Evolutionary conservation across 2,888 invertebrate species (phyloP), one percentile per base, ranked within the genome.

Genomic region (Cartodere bifasciata): DNA sequence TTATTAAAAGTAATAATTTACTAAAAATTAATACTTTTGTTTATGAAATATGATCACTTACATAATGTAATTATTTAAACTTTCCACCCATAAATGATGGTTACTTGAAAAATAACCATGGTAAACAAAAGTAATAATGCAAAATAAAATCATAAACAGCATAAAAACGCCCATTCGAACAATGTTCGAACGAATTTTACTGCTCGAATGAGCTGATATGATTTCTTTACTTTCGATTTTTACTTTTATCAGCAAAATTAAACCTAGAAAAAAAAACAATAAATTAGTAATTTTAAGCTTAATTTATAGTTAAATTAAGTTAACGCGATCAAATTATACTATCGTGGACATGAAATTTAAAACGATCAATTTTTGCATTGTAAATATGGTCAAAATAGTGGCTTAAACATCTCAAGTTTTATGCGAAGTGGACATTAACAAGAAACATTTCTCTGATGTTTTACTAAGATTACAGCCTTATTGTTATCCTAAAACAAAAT

Each of bases 131-230:
- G 86, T 83, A 37, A 82, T 78, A 28, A 82, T 60, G 23, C 84
- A 82, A 52, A 87, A 82, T 6, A 81, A 66, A 13, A 85, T 65
- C 7, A 81, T 76, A 28, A 87, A 67, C 11, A 80, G 62, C 0
- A 83, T 78, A 47, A 90, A 87, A 15, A 85, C 63, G 4, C 84
- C 80, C 67, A 91, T 80, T 29, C 90, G 72, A 3, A 86, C 75
- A 39, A 91, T 90, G 23, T 84, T 87, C 45, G 81, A 76, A 17
- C 80, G 75, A 40, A 92, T 86, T 63, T 90, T 90, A 46, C 79
- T 73, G 42, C 82, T 82, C 2, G 85, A 86, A 43, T 80, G 76
- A 29, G 79, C 74, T 0, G 86, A 84, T 45, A 91, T 83, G 36
- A 88, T 79, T 48, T 83, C 83, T 40, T 78, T 77, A 42, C 85